Percentiles rank a stretch among this genome's conserved stretches.
Evolutionary conservation across 2,797 vertebrate species (phyloP).

Genomic region (Gymnopithys bicolor): DNA sequence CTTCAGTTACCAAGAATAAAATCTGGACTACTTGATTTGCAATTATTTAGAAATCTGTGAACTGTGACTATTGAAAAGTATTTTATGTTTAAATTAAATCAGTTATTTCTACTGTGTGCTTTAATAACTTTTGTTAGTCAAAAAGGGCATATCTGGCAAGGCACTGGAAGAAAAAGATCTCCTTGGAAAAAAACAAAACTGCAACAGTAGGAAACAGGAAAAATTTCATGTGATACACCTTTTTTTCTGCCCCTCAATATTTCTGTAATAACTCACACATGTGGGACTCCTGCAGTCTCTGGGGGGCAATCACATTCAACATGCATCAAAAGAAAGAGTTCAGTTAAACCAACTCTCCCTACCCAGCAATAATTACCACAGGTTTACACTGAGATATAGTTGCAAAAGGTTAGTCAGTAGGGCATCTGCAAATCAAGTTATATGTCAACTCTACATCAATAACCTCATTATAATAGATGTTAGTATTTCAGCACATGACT

Average conservation of each 20-base stretch:
- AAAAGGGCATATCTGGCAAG: neutral
- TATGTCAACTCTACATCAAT: slow-evolving; percentile 74
- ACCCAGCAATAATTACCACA: slow-evolving; percentile 70
- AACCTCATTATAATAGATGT: slow-evolving; percentile 76
- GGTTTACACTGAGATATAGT: slow-evolving; percentile 72
- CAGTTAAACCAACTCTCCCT: slow-evolving; percentile 63
- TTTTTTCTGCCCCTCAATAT: neutral
- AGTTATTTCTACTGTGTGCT: neutral
- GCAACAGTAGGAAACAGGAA: slow-evolving; percentile 38
- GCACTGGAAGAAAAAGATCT: neutral
- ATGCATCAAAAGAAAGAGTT: slow-evolving; percentile 66
- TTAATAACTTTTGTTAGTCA: neutral
- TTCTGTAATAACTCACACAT: slow-evolving; percentile 69
- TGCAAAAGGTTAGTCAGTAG: slow-evolving; percentile 72
- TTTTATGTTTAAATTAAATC: neutral
- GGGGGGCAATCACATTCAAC: slow-evolving; percentile 66
- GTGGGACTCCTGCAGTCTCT: slow-evolving; percentile 38
- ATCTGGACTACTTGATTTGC: neutral
- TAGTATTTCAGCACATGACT: slow-evolving; percentile 73
- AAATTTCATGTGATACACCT: slow-evolving; percentile 4
- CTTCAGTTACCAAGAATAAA: neutral
- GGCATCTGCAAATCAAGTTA: slow-evolving; percentile 77
- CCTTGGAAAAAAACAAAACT: neutral
- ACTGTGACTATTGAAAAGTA: neutral
- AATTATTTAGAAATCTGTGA: neutral